Evolutionary conservation across 2,113 vertebrate genomes (phyloP), one percentile per base, ranked within the genome.

Genomic region (Epinephelus lanceolatus): DNA sequence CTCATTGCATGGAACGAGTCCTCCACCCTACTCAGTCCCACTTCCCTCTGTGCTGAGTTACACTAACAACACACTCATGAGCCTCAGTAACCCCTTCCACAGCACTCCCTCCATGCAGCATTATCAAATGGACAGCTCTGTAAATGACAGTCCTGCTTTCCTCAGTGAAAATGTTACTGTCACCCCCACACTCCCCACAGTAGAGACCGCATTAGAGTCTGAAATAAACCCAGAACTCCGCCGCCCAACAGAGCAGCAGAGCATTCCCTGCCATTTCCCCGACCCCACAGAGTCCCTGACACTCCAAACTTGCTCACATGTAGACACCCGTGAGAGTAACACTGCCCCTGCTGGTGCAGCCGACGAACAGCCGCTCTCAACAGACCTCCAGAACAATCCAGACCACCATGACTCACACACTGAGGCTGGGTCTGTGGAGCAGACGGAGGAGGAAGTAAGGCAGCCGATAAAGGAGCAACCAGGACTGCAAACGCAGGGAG

Each of bases 41-140:
- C 96, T 97, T 60, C 96, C 97, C 21, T 97, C 97, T 2, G 96
- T 97, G 69, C 94, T 98, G 71, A 97, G 97, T 78, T 98, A 97
- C 84, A 96, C 97, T 2, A 96, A 96, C 60, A 94, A 94, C 92
- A 86, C 94, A 0, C 96, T 96, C 56, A 94, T 96, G 88, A 93
- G 93, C 89, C 96, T 96, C 84, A 52, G 95, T 17, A 94, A 95
- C 92, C 94, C 96, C 51, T 97, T 96, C 91, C 97, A 96, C 80
- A 91, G 86, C 92, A 93, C 91, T 79, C 93, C 96, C 84, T 93
- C 96, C 62, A 91, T 96, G 69, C 94, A 96, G 78, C 96, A 95
- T 90, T 97, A 97, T 93, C 96, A 96, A 92, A 96, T 94, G 87
- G 96, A 97, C 65, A 94, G 93, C 88, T 93, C 83, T 6, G 65